Evolutionary conservation across 2,797 vertebrate genomes (phyloP), one percentile per base, ranked within the genome.

Genomic region (Chaunax sp.): DNA sequence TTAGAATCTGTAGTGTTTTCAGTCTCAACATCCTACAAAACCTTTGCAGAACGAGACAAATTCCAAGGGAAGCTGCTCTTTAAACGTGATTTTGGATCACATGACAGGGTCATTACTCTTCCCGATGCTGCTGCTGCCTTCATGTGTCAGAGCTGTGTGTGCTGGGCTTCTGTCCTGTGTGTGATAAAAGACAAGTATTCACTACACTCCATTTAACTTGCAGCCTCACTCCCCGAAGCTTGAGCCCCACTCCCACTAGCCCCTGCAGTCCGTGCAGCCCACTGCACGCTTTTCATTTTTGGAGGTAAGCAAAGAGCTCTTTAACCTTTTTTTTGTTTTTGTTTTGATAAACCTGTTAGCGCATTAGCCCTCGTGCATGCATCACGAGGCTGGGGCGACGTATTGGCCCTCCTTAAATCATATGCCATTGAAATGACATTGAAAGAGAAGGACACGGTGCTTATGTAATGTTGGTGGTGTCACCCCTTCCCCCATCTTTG

Each of bases 161-260:
- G 19, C 26, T 8, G 49, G 46, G 40, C 1, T 44, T 56, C 35
- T 84, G 80, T 85, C 64, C 61, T 81, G 68, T 82, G 63, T 81
- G 75, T 74, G 72, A 79, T 75, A 64, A 82, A 84, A 71, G 47
- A 76, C 80, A 76, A 75, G 77, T 90, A 84, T 93, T 95, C 87
- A 93, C 84, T 85, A 45, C 90, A 84, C 78, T 90, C 86, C 89
- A 84, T 99, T 97, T 97, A 96, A 98, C 95, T 99, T 99, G 49
- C 97, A 99, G 98, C 98, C 96, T 99, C 89, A 99, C 98, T 90
- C 97, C 97, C 84, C 95, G 97, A 93, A 99, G 98, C 93, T 94
- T 98, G 97, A 99, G 98, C 92, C 97, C 98, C 90, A 98, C 98
- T 96, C 97, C 97, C 92, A 98, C 98, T 95, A 99, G 98, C 78